phyloP scores from a whole-genome alignment of 2,888 invertebrate species.

The Idaea biselata region DNA sequence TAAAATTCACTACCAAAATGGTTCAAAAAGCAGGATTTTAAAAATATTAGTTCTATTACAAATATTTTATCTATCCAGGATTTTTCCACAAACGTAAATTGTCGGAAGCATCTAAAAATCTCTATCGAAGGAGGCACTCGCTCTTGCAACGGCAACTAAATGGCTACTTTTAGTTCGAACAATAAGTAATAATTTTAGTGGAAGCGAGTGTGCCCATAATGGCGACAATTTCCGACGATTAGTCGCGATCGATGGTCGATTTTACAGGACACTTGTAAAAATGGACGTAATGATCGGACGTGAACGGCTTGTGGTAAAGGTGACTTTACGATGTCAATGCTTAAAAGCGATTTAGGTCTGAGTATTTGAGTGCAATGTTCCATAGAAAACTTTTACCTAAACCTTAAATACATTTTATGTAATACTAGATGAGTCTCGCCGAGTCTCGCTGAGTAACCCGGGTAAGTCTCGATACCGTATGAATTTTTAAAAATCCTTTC shows the following conservation, averaged over 20 bases:
- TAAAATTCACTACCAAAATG: no score
- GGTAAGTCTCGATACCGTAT: no score
- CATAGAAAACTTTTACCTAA: no score
- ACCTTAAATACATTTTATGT: no score
- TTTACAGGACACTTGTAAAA: slow-evolving; percentile 70
- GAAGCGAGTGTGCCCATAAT: slow-evolving; percentile 74
- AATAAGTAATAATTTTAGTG: slow-evolving; percentile 75
- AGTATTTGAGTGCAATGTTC: no score
- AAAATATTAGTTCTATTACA: no score
- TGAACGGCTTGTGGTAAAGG: slow-evolving; percentile 44
- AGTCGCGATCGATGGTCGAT: slow-evolving; percentile 57
- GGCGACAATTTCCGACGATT: slow-evolving; percentile 79
- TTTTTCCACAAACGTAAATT: background rate
- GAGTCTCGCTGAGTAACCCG: no score
- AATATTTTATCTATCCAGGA: background rate
- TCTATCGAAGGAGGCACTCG: slow-evolving; percentile 40
- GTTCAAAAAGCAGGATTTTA: no score
- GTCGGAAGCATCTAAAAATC: slow-evolving; percentile 27
- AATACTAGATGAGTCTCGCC: no score
- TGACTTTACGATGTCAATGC: slow-evolving; percentile 7
- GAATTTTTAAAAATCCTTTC: no score
- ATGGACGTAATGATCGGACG: slow-evolving; percentile 60
- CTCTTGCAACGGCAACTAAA: slow-evolving; percentile 62
- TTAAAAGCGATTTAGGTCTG: slow-evolving; percentile 7
- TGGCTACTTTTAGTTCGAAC: slow-evolving; percentile 77